Percentiles rank a stretch among this genome's conserved stretches.
Conservation (phyloP, 1,140 invertebrate genomes). For the Spodoptera frugiperda region DNA sequence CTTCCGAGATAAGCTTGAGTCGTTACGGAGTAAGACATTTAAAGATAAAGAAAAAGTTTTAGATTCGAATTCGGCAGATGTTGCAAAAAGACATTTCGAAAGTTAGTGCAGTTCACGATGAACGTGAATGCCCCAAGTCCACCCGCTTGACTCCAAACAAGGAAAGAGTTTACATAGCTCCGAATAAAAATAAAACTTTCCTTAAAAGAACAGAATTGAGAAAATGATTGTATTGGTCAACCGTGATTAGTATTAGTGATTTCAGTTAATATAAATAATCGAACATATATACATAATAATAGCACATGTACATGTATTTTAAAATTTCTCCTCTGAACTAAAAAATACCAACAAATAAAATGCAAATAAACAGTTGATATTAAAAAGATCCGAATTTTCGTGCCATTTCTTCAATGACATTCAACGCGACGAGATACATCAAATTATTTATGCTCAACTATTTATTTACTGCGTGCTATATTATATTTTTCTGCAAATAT, state of each 20-base stretch:
- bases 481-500: background rate
- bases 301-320: too few relatives aligned
- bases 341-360: background rate
- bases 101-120: conserved; percentile 60
- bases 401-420: background rate
- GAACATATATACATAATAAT: too few relatives aligned
- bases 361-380: background rate
- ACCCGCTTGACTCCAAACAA: conserved; percentile 57
- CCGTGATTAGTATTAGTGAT: too few relatives aligned
- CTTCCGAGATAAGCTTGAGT: conserved; percentile 62
- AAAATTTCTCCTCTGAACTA: background rate
- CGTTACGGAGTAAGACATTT: conserved; percentile 69
- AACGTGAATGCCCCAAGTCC: conserved; percentile 48
- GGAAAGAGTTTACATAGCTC: conserved; percentile 57
- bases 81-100: conserved; percentile 69
- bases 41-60: conserved; percentile 77
- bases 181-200: conserved; percentile 31
- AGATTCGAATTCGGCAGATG: conserved; percentile 77
- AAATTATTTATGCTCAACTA: background rate
- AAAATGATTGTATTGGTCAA: background rate
- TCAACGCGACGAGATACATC: background rate
- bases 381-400: background rate
- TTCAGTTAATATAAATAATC: too few relatives aligned
- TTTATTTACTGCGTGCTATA: background rate
- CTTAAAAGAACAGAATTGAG: background rate